phyloP scores from a whole-genome alignment of 2,113 vertebrate genomes.

The Lasiurus cinereus region DNA sequence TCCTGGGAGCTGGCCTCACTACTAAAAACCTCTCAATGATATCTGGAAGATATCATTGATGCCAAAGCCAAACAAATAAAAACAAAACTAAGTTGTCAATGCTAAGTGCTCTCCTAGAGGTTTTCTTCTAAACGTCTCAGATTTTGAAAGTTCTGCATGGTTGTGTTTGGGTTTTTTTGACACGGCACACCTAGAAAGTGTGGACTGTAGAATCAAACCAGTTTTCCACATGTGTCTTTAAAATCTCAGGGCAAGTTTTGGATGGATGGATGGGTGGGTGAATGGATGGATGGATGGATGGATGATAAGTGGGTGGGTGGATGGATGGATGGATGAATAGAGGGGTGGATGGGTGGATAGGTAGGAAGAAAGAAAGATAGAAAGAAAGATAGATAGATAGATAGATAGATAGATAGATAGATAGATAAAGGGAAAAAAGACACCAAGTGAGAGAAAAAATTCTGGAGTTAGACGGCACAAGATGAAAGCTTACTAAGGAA shows the following conservation, averaged over 20 bases:
- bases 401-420: neutral
- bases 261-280: neutral
- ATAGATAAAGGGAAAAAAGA: neutral
- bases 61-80: neutral
- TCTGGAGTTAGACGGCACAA: constrained; percentile 71
- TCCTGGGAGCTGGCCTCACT: neutral
- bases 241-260: constrained; percentile 12
- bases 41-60: neutral
- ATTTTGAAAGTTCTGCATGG: neutral
- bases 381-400: neutral
- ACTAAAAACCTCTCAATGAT: neutral
- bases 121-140: neutral
- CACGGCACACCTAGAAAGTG: neutral
- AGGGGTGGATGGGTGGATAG: neutral
- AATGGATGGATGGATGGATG: neutral
- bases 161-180: neutral
- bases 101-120: neutral
- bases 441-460: constrained; percentile 45
- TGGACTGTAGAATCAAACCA: neutral
- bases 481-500: constrained; percentile 88
- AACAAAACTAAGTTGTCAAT: neutral
- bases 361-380: too few relatives aligned
- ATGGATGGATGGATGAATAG: neutral
- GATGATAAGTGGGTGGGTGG: neutral
- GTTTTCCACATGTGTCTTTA: constrained; percentile 51